These are phyloP conservation scores for Aix galericulata DNA, from an alignment of 2,113 vertebrate genomes.

Conservation along the genomic window DNA sequence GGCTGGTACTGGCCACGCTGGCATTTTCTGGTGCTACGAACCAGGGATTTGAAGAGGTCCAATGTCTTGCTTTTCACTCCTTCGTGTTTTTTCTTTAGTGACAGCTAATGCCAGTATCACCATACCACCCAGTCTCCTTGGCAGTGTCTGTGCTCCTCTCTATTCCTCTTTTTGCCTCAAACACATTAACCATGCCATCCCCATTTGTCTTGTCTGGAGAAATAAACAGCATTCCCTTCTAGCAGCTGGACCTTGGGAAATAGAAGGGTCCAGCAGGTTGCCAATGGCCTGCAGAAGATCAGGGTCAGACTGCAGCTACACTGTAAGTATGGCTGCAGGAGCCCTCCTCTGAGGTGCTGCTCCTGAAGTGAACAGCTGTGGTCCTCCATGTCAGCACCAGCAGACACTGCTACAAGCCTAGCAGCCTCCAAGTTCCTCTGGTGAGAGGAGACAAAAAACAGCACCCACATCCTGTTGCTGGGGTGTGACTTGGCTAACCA, in stretches of 20 bases:
- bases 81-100: not conserved
- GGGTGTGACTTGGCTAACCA: not conserved
- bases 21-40: not conserved
- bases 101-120: not conserved
- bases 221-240: not conserved
- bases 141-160: not conserved
- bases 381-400: not conserved
- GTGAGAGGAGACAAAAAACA: not conserved
- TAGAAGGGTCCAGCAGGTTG: accelerated
- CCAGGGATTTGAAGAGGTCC: not conserved
- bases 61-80: not conserved
- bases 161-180: not conserved
- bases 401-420: not conserved
- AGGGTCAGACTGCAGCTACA: not conserved
- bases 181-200: not conserved
- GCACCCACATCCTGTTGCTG: not conserved
- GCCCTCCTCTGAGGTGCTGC: not conserved
- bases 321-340: not conserved
- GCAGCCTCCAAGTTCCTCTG: not conserved
- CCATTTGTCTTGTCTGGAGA: not conserved
- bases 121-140: not conserved
- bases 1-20: not conserved
- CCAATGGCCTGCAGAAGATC: not conserved
- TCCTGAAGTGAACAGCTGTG: not conserved
- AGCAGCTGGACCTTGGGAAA: not conserved